Conservation (phyloP, 1,140 invertebrate genomes). For the Papilio xuthus region DNA sequence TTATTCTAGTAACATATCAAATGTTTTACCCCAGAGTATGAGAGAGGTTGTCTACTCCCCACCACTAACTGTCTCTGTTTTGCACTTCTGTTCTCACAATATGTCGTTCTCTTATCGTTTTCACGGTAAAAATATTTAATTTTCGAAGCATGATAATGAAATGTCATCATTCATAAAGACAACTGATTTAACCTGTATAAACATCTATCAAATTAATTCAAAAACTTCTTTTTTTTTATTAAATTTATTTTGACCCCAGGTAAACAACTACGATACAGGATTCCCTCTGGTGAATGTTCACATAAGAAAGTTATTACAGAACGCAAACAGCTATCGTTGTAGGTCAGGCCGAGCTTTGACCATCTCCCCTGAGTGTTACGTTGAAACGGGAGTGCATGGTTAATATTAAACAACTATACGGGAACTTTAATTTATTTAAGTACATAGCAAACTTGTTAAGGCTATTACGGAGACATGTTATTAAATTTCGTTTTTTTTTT, state of each 20-base stretch:
- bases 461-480: background rate
- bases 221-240: too few species aligned
- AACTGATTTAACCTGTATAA: too few species aligned
- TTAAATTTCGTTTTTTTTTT: too few species aligned
- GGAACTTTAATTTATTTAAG: slow-evolving; percentile 26
- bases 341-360: slow-evolving; percentile 34
- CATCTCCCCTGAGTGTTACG: slow-evolving; percentile 20
- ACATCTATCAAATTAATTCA: too few species aligned
- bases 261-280: background rate
- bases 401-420: slow-evolving; percentile 18
- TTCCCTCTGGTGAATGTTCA: slow-evolving; percentile 19
- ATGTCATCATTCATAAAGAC: too few species aligned
- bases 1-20: background rate
- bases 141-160: too few species aligned
- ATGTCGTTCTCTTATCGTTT: too few species aligned
- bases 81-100: too few species aligned
- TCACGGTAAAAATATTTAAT: too few species aligned
- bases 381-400: slow-evolving; percentile 31
- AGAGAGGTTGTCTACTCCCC: background rate
- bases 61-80: too few species aligned
- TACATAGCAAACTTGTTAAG: slow-evolving; percentile 12
- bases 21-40: background rate
- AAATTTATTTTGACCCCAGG: background rate
- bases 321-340: slow-evolving; percentile 34
- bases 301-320: slow-evolving; percentile 32